phyloP scores from a whole-genome alignment of 2,888 invertebrate genomes.

The Idaea dimidiata region DNA sequence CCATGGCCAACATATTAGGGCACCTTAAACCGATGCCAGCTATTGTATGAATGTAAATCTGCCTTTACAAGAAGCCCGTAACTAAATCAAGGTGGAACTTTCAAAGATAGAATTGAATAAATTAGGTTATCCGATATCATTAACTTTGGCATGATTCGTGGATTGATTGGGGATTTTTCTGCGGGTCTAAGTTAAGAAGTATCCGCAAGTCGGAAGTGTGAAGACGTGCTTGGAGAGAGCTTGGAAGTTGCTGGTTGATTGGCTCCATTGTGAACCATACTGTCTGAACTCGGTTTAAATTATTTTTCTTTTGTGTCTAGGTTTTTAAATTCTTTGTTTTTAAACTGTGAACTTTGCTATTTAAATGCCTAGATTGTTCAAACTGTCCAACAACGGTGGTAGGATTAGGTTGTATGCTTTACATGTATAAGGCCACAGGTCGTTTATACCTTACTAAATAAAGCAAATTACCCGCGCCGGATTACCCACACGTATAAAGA shows the following conservation, averaged over 20 bases:
- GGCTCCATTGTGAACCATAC: slow-evolving; percentile 64
- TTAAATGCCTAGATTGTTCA: too few relatives aligned
- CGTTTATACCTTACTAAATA: too few relatives aligned
- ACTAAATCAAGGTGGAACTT: slow-evolving; percentile 32
- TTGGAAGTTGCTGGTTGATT: slow-evolving; percentile 69
- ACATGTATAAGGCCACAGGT: too few relatives aligned
- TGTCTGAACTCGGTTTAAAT: slow-evolving; percentile 57
- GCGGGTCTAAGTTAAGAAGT: slow-evolving; percentile 43
- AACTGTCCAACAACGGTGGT: too few relatives aligned
- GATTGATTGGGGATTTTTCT: slow-evolving; percentile 48
- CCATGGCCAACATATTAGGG: too few relatives aligned
- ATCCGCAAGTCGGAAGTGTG: slow-evolving; percentile 56
- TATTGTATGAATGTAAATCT: not conserved
- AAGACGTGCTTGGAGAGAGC: slow-evolving; percentile 66
- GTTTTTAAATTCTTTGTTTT: too few relatives aligned
- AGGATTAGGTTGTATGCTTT: too few relatives aligned
- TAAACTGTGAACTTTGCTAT: too few relatives aligned
- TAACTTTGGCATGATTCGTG: slow-evolving; percentile 46
- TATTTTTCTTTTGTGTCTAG: too few relatives aligned
- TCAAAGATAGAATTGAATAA: slow-evolving; percentile 36
- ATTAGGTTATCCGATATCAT: slow-evolving; percentile 43
- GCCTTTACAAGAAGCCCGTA: slow-evolving; percentile 17
- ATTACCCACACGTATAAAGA: too few relatives aligned
- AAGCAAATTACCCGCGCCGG: too few relatives aligned
- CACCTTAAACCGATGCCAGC: too few relatives aligned